These are phyloP conservation scores for Nasonovia ribisnigri DNA, from an alignment of 2,888 invertebrate genomes.

Conservation along the genomic window DNA sequence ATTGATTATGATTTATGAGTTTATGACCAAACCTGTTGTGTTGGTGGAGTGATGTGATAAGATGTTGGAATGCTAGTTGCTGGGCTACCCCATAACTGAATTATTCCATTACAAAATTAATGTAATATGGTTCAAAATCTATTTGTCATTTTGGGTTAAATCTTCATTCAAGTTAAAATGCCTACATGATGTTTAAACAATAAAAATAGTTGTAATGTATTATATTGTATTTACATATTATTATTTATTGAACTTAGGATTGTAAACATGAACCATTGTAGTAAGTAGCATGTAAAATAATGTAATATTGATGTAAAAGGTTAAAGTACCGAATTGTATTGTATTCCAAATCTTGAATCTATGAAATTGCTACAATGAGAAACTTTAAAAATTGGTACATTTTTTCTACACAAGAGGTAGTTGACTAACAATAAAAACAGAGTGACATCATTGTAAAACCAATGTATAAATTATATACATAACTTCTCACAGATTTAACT, in stretches of 20 bases:
- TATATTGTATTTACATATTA: no score
- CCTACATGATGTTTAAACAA: background rate
- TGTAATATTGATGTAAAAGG: background rate
- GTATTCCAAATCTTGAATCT: background rate
- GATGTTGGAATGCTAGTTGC: no score
- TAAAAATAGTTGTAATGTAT: background rate
- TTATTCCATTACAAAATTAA: background rate
- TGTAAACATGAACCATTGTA: background rate
- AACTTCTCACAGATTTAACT: background rate
- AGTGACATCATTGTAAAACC: background rate
- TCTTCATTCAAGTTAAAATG: background rate
- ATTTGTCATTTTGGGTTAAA: background rate
- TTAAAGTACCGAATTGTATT: background rate
- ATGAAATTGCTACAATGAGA: background rate
- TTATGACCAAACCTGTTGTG: background rate
- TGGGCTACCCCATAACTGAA: background rate
- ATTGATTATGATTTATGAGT: background rate
- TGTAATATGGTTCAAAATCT: background rate
- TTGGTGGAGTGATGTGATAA: background rate
- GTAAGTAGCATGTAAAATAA: background rate
- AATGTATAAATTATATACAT: background rate
- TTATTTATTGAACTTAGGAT: background rate
- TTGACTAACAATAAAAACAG: background rate
- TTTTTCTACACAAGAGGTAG: background rate
- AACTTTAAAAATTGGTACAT: background rate